phyloP scores from a whole-genome alignment of 2,113 vertebrate species.

The Silurus meridionalis region DNA sequence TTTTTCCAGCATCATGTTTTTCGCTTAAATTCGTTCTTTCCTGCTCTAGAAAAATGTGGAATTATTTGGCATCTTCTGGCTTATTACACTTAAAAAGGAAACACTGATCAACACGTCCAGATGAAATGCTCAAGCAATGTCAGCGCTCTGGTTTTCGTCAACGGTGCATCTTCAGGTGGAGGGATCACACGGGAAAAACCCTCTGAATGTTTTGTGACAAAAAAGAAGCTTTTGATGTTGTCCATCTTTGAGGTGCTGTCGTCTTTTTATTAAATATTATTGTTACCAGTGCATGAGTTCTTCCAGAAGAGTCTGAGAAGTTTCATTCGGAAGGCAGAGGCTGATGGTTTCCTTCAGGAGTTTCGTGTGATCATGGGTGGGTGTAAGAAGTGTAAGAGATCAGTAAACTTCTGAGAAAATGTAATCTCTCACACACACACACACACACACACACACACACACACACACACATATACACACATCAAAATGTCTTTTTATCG shows the following conservation, averaged over 20 bases:
- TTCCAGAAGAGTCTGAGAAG: not conserved
- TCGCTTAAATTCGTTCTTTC: not conserved
- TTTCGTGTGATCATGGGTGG: not conserved
- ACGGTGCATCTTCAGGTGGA: not conserved
- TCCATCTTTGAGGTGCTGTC: not conserved
- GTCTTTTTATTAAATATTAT: slow-evolving; percentile 13
- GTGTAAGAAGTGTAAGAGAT: not conserved
- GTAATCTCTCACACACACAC: not conserved
- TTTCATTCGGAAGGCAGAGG: not conserved
- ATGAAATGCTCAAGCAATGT: not conserved
- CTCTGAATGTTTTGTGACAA: not conserved
- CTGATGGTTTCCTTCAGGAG: not conserved
- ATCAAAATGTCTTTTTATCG: slow-evolving; percentile 38
- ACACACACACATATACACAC: not conserved
- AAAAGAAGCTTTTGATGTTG: not conserved
- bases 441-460: not conserved
- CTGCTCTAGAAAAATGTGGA: not conserved
- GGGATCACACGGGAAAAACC: slow-evolving; percentile 9
- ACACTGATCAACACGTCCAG: not conserved
- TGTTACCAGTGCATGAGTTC: not conserved
- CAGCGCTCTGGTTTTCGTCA: slow-evolving; percentile 8
- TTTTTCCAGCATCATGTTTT: not conserved
- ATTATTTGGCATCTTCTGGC: not conserved
- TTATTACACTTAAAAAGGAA: slow-evolving; percentile 1
- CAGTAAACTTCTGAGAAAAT: not conserved